Percentiles rank a stretch among this genome's conserved stretches.
Evolutionary conservation across 2,888 invertebrate genomes (phyloP).

Genomic region (Eremobia ochroleuca): DNA sequence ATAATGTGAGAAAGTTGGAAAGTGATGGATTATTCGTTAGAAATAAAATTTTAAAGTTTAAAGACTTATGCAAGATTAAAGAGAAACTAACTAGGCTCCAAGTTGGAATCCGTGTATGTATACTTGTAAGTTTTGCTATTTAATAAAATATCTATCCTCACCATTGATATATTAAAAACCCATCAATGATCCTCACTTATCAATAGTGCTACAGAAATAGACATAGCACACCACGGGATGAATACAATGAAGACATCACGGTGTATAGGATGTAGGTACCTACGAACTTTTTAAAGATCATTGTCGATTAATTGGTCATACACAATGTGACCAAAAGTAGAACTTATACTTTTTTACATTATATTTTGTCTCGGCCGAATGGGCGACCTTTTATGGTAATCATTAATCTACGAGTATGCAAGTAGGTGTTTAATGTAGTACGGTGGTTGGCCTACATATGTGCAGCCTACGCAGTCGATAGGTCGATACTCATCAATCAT

Average conservation of each 20-base stretch:
- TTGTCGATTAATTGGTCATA: conserved; percentile 14
- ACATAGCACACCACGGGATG: conserved; percentile 23
- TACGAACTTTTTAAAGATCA: conserved; percentile 9
- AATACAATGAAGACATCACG: conserved; percentile 7
- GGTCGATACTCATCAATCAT: conserved; percentile 83
- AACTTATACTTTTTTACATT: background rate
- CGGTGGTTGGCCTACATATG: conserved; percentile 78
- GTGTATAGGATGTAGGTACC: conserved; percentile 22
- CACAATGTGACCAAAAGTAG: conserved; percentile 28
- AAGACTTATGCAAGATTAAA: background rate
- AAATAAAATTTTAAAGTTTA: conserved; percentile 1
- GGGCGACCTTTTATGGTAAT: conserved; percentile 74
- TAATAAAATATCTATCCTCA: background rate
- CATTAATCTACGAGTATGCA: conserved; percentile 73
- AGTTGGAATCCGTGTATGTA: conserved; percentile 23
- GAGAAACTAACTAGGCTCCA: conserved; percentile 21
- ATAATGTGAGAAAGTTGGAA: conserved; percentile 23
- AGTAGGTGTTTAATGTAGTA: conserved; percentile 83
- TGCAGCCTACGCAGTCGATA: conserved; percentile 83
- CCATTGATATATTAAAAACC: too few species aligned
- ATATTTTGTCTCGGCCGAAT: conserved; percentile 38
- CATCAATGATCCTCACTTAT: background rate
- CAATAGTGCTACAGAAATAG: background rate
- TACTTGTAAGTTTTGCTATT: conserved; percentile 7
- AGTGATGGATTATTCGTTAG: background rate